phyloP scores from a whole-genome alignment of 2,888 invertebrate genomes.

The Chymomyza caudatula region DNA sequence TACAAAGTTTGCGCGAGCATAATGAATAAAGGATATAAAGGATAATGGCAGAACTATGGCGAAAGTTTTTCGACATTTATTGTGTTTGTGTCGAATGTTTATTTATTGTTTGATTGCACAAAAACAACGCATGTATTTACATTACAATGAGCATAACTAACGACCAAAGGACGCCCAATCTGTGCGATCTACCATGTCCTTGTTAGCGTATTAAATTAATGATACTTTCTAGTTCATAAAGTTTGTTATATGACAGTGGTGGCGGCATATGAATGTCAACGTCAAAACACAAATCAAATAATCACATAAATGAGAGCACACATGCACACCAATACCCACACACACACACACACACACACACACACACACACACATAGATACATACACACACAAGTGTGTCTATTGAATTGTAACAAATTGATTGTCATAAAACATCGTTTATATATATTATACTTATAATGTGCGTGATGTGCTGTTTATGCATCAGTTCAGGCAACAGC shows the following conservation, averaged over 20 bases:
- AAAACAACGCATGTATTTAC: conserved; percentile 55
- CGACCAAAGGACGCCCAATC: conserved; percentile 24
- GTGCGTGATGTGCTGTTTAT: conserved; percentile 67
- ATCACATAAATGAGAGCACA: conserved; percentile 71
- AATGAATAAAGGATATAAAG: conserved; percentile 11
- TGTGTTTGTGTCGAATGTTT: conserved; percentile 75
- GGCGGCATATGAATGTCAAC: conserved; percentile 50
- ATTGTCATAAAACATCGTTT: conserved; percentile 76
- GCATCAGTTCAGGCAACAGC: conserved; percentile 55
- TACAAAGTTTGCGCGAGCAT: background rate
- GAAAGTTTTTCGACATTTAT: conserved; percentile 73
- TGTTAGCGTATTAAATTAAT: conserved; percentile 76
- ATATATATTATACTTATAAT: conserved; percentile 63
- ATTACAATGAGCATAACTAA: conserved; percentile 71
- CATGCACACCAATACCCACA: conserved; percentile 15
- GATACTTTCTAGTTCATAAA: conserved; percentile 78
- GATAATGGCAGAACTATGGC: conserved; percentile 57
- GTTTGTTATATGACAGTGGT: conserved; percentile 50
- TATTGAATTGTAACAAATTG: conserved; percentile 76
- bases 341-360: conserved; percentile 3
- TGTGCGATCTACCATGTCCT: conserved; percentile 25
- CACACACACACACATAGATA: background rate
- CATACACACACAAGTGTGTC: conserved; percentile 43
- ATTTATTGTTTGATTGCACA: conserved; percentile 65
- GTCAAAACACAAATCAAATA: conserved; percentile 71